Evolutionary conservation across 2,113 vertebrate species (phyloP), one percentile per base, ranked within the genome.

Genomic region (Spheniscus mendiculus): DNA sequence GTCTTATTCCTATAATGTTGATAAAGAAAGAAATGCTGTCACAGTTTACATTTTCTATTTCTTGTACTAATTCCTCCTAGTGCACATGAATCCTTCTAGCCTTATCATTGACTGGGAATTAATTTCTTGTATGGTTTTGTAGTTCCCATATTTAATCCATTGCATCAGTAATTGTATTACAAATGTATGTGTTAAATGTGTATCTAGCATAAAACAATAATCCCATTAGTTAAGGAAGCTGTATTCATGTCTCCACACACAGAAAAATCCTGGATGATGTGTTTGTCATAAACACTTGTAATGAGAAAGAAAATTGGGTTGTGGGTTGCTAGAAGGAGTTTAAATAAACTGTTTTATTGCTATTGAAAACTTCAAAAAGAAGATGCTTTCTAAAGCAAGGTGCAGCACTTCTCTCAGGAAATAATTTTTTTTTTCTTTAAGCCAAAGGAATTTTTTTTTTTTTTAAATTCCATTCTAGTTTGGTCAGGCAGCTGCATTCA

Each of bases 301-400:
- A 94, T 59, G 14, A 82, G 73, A 91, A 85, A 66, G 73, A 87
- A 93, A 94, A 96, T 61, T 89, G 61, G 21, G 56, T 91, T 89
- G 67, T 92, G 69, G 21, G 27, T 45, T 94, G 83, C 47, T 87
- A 90, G 65, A 91, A 95, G 42, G 50, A 69, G 44, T 92, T 97
- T 82, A 95, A 96, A 96, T 89, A 84, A 92, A 93, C 67, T 65
- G 65, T 15, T 95, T 92, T 82, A 93, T 92, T 74, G 63, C 34
- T 90, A 81, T 27, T n/a, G 86, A 92, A 93, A 92, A 71, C 42
- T 78, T 91, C 5, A 92, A 86, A 93, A 74, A 27, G 70, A 84
- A 67, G 52, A 69, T 53, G 36, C 9, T 81, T 95, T 74, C 56
- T 81, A 87, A 94, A 78, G 61, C 47, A 82, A 91, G 63, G 63